Evolutionary conservation across 2,888 invertebrate species (phyloP), one percentile per base, ranked within the genome.

Genomic region (Pegoplata infirma): DNA sequence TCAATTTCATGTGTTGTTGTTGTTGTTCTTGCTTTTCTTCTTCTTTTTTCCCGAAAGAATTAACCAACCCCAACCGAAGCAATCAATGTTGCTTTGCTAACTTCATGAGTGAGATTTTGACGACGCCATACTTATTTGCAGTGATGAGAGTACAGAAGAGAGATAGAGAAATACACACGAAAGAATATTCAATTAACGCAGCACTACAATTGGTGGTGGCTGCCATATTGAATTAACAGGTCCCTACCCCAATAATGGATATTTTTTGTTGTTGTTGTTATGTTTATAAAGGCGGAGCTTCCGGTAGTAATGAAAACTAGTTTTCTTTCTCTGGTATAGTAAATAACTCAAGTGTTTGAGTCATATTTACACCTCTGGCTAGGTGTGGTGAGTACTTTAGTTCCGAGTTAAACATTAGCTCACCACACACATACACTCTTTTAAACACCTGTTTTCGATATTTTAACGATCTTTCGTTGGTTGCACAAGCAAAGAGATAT

Each of bases 171-270:
- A 61, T 61, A 71, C 56, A 10, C 49, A 63, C 63, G 6, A 40
- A 23, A 46, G 19, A 19, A 32, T 66, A 73, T 73, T 55, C 40
- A 59, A 66, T 63, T 68, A 71, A 58, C 14, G 19, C 56, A 56
- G 49, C 47, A 3, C 56, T 55, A 58, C 76, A 76, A 82, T 82
- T 82, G 82, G 82, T 74, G 68, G 72, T 81, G 76, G 78, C 78
- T 82, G 82, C 82, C 82, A 82, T 82, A 73, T 81, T 82, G 81
- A 51, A 21, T 17, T 12, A n/a, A 49, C 17, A n/a, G 74, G 63
- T 55, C 46, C 23, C 80, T 67, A 59, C 61, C 66, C 56, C 19
- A 49, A 47, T 58, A 69, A 72, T 44, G 25, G 28, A 55, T 12
- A 40, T 40, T 40, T 3, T 12, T 12, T n/a, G n/a, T n/a, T n/a